A percentile compares a stretch with the other conserved stretches of the same genome.
Conservation (phyloP, 2,797 vertebrate genomes). For the Anniella stebbinsi region DNA sequence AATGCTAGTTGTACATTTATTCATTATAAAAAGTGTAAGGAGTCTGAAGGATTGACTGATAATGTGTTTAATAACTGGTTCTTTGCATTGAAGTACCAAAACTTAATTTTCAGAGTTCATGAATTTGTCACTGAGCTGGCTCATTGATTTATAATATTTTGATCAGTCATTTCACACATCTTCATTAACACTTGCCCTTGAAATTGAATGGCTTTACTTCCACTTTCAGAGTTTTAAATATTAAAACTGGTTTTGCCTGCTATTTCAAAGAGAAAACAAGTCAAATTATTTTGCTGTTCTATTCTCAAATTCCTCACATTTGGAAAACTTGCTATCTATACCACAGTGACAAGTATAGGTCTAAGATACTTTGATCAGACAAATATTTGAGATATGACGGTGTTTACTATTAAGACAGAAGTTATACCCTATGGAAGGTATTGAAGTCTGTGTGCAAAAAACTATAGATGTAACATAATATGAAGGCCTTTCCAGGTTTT, state of each 20-base stretch:
- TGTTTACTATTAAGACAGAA: not conserved
- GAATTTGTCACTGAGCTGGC: constrained; percentile 16
- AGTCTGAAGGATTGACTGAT: constrained; percentile 21
- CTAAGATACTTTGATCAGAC: not conserved
- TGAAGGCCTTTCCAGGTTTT: not conserved
- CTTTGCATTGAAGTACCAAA: constrained; percentile 6
- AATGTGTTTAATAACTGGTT: constrained; percentile 30
- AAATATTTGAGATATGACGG: not conserved
- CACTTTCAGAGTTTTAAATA: not conserved
- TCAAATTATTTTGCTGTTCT: not conserved
- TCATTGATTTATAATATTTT: constrained; percentile 25
- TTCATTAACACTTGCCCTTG: constrained; percentile 19
- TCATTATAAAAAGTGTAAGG: not conserved
- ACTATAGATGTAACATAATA: not conserved
- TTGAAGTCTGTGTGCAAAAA: not conserved
- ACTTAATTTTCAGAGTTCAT: constrained; percentile 27
- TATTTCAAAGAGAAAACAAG: not conserved
- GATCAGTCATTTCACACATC: constrained; percentile 7
- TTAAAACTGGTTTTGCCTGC: not conserved
- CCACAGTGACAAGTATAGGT: not conserved
- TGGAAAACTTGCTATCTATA: not conserved
- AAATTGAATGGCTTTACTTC: constrained; percentile 14
- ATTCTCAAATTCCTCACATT: not conserved
- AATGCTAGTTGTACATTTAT: constrained; percentile 20
- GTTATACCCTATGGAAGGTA: not conserved